Evolutionary conservation across 2,888 invertebrate genomes (phyloP), one percentile per base, ranked within the genome.

Genomic region (Phorcus lineatus): DNA sequence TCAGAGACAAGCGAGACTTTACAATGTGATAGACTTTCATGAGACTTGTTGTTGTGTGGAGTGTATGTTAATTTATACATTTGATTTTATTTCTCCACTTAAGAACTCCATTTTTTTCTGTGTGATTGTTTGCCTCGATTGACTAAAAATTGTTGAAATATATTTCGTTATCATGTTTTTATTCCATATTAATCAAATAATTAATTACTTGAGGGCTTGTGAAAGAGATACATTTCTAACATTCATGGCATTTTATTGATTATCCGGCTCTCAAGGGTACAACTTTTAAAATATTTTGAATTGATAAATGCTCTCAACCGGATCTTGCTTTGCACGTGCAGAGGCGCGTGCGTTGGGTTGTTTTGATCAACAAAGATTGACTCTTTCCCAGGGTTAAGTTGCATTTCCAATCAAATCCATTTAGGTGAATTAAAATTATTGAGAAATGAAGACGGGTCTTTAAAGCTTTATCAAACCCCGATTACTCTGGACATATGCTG

Each of bases 391-490:
- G 36, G 28, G 36, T 70, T 70, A 17, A n/a, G 24, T 70, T 31
- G 70, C 70, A 19, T 17, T 36, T 40, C 40, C 70, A 70, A 40
- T 70, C 70, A 40, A 40, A 70, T 70, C 70, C 70, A 70, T 70
- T 70, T 70, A 70, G 70, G 24, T 40, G 70, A 70, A 70, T 70
- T 70, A 70, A 67, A 70, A 70, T 16, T 70, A 70, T 70, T 40
- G 70, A 36, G 70, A 70, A 47, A 70, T 70, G 40, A 31, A 70
- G 70, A 70, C 40, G 11, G 70, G 28, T 47, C 40, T 40, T 70
- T 36, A 36, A 70, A 31, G 70, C 36, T 70, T 70, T 70, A 70
- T 70, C 70, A 70, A 31, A n/a, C 16, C 17, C 19, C n/a, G 70
- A 70, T 70, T 70, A 19, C 19, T 40, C 17, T 11, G n/a, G 70